phyloP scores from a whole-genome alignment of 2,888 invertebrate species.

The Dicroscelio sp. region DNA sequence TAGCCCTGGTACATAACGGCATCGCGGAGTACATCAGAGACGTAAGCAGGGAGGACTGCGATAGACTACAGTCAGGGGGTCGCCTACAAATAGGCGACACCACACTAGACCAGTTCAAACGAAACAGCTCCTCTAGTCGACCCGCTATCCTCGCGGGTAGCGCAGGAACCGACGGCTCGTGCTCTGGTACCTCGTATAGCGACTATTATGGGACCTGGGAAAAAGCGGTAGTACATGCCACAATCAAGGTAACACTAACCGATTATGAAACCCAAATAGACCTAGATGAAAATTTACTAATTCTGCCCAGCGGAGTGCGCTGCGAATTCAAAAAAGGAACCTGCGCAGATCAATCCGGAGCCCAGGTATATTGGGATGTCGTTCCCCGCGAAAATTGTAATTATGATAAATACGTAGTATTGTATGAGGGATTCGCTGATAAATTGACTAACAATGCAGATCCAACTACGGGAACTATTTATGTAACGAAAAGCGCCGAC shows the following conservation, averaged over 20 bases:
- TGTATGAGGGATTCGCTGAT: neutral
- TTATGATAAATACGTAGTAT: conserved; percentile 1
- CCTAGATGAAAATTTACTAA: neutral
- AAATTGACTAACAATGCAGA: neutral
- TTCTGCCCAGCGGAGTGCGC: neutral
- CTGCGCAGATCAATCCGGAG: neutral
- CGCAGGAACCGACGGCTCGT: neutral
- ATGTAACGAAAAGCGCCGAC: conserved; percentile 44
- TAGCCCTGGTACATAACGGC: neutral
- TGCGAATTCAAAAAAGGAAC: neutral
- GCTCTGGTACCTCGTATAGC: neutral
- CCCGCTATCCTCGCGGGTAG: neutral
- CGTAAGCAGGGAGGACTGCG: neutral
- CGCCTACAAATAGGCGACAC: neutral
- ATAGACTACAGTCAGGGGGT: neutral
- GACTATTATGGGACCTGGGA: conserved; percentile 15
- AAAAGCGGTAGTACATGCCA: neutral
- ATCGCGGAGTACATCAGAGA: neutral
- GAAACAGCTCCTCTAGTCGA: neutral
- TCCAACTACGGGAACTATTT: conserved; percentile 6
- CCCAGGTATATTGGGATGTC: neutral
- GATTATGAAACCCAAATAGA: neutral
- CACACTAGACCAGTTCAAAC: neutral
- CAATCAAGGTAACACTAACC: neutral
- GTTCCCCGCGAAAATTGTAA: neutral